Base-by-base conservation (phyloP, 1,140 invertebrate species). In the Tetragonula clypearis region DNA sequence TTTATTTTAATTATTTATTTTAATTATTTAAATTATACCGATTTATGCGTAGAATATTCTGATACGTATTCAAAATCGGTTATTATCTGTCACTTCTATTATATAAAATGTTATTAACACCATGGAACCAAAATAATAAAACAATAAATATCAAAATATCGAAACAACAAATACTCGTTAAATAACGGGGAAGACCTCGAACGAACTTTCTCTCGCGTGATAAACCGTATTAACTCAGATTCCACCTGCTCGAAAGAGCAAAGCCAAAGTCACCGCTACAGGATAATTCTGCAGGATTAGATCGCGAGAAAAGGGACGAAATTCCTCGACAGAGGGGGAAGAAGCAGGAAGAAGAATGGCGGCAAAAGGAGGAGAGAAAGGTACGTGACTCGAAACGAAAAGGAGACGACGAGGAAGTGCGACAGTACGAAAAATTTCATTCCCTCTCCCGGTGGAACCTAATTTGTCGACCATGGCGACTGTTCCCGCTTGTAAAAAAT, bases 401-500 rank as follows among this genome's bases (percentile, higher is more conserved):
- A n/a, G 35, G n/a, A 78, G 81, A 74, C 53, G 41, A 49, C 62
- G 75, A 87, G 66, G 41, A 79, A 71, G 17, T 26, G 30, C 30
- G 60, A 21, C 49, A 21, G 41, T 21, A 41, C 49, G 62, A 75
- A 69, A 58, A 66, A 82, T 73, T 73, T 87, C 74, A 73, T 78
- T 83, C 75, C 19, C 19, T 23, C 62, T 30, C 41, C 19, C 30
- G 17, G 8, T 35, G 87, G 56, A 86, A 89, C 65, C 79, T 79
- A 86, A 86, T 88, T 88, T 88, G 87, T 82, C 65, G 86, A 14
- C 6, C 17, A 72, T 30, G 30, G 30, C 71, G 69, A 30, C 79
- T 55, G 73, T 58, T 35, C 19, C 26, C 30, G 65, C 41, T 79
- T 79, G 87, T 88, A 82, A 89, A 88, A 88, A 85, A 78, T 81